Evolutionary conservation across 2,888 invertebrate genomes (phyloP), one percentile per base, ranked within the genome.

Genomic region (Onchidella celtica): DNA sequence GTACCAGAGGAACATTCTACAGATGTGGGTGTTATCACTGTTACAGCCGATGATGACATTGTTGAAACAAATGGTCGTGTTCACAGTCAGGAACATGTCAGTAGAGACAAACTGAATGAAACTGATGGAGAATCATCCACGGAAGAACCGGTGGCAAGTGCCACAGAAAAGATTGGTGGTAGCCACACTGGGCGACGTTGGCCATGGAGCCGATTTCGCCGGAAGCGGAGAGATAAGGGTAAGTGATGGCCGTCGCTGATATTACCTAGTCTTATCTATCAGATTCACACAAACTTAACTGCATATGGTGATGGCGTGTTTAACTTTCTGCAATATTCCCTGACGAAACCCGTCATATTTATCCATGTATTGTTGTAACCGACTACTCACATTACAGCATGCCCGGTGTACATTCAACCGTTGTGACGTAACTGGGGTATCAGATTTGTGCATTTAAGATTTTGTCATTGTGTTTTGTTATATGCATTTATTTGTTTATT

Each of bases 191-290:
- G 72, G 36, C 70, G 72, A 21, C 61, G 79, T 6, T 79, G 79
- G 79, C 79, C 70, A 9, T 79, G 79, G 79, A 70, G 47, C 24
- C 59, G 79, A 0, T 70, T 79, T 65, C 79, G 70, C 4, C 69
- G 79, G 70, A 70, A 72, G 36, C 59, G 72, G 40, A 70, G 47
- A 40, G 72, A 70, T 14, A 4, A 6, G 40, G 79, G 79, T 79
- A 72, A 79, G 79, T 79, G 47, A 11, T 69, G 17, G 47, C 11
- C 59, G 38, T 72, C 36, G 17, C 47, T 47, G 47, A 47, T 47
- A 17, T 47, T 11, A 47, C 47, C 47, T n/a, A n/a, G n/a, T n/a
- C n/a, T n/a, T n/a, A n/a, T n/a, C n/a, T n/a, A n/a, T n/a, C n/a
- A n/a, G n/a, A n/a, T n/a, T n/a, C n/a, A n/a, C n/a, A n/a, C n/a